Conservation (phyloP, 2,113 vertebrate genomes). For the Orycteropus afer region DNA sequence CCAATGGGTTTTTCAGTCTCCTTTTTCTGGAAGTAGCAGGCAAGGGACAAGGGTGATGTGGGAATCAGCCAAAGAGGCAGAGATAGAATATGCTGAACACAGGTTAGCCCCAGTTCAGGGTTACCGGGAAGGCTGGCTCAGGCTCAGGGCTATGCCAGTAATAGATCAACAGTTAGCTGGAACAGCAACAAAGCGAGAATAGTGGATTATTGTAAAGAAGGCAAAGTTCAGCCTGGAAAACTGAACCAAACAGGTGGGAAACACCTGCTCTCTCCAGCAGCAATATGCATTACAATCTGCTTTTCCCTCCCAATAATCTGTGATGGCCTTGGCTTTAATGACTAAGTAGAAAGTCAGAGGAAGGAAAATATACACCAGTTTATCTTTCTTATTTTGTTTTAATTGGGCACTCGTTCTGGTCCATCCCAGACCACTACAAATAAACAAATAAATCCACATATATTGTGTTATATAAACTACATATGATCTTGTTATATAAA, state of each 20-base stretch:
- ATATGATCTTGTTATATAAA: neutral
- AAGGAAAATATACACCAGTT: neutral
- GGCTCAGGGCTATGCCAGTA: neutral
- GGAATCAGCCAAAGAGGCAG: neutral
- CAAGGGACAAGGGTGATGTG: neutral
- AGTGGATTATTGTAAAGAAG: neutral
- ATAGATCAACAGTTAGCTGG: neutral
- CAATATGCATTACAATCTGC: neutral
- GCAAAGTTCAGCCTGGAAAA: conserved; percentile 33
- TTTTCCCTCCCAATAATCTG: neutral
- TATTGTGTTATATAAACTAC: neutral
- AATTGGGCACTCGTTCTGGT: neutral
- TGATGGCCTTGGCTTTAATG: neutral
- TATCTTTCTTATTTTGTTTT: neutral
- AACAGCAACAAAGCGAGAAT: neutral
- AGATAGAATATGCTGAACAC: neutral
- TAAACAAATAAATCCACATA: neutral
- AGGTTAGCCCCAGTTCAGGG: neutral
- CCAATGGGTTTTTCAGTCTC: neutral
- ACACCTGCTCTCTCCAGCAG: neutral
- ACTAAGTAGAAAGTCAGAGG: neutral
- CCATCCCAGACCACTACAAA: neutral
- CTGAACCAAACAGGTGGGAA: neutral
- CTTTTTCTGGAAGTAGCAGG: neutral
- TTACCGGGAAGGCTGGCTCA: neutral